These are phyloP conservation scores for Idaea biselata DNA, from an alignment of 2,888 invertebrate genomes.

Conservation along the genomic window DNA sequence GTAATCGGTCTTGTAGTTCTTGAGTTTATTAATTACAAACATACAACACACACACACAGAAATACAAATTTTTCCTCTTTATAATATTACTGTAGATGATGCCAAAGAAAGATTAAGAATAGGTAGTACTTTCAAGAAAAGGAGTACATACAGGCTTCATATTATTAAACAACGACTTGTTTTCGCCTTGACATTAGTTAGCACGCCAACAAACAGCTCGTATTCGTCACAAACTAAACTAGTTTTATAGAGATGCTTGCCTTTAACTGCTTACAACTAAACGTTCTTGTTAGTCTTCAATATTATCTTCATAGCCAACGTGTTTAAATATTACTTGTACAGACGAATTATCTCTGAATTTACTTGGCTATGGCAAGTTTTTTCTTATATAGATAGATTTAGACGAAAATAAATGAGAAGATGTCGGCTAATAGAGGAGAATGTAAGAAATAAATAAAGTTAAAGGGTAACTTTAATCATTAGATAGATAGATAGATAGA, in stretches of 20 bases:
- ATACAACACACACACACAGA: no score
- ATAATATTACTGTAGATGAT: no score
- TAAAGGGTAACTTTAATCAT: no score
- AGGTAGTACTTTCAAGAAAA: background rate
- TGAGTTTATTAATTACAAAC: no score
- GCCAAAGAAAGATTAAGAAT: background rate
- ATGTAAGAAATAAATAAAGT: no score
- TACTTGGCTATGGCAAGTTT: background rate
- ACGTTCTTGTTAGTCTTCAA: background rate
- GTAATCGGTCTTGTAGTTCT: no score
- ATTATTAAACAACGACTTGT: constrained; percentile 1
- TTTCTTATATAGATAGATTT: background rate
- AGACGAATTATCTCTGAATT: background rate
- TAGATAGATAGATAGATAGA: no score
- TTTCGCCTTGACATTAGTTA: constrained; percentile 28
- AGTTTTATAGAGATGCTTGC: constrained; percentile 14
- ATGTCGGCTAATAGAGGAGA: no score
- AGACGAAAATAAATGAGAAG: no score
- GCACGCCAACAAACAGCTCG: constrained; percentile 20
- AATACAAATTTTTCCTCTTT: no score
- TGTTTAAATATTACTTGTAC: background rate
- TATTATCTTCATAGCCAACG: background rate
- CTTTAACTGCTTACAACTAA: background rate
- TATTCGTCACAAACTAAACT: constrained; percentile 19
- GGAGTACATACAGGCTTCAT: constrained; percentile 8